Base-by-base conservation (phyloP, 2,797 vertebrate genomes). In the Poeciliopsis paucimaculata region DNA sequence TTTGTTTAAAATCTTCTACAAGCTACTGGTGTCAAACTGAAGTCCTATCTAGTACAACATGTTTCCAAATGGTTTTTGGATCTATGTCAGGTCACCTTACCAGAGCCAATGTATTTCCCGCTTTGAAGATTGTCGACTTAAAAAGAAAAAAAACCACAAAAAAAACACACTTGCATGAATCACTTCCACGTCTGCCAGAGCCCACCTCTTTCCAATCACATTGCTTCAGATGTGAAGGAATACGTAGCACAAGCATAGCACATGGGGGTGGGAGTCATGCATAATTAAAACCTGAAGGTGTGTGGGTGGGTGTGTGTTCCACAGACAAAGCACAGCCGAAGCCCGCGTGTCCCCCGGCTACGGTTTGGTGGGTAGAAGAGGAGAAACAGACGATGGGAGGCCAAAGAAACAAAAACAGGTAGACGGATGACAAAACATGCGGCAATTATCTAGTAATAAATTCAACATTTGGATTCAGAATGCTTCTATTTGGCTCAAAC, bases 281-380 rank as follows among this genome's bases (percentile, higher is more conserved):
- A 76, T 84, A 39, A 80, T 66, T 39, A 39, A 86, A 87, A 78
- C 77, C 66, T 70, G 34, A 36, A 49, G 53, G 78, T 72, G 80
- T 49, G 82, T 72, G 72, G 6, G 77, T 74, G 72, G 4, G 74
- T 73, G 72, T 45, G 83, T 81, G 41, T 73, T 86, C 80, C 43
- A 39, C 46, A 75, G 79, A 87, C 49, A 51, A 80, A 75, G 76
- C 82, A 62, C 68, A 10, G 70, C 6, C 84, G 77, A 84, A 81
- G 83, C 82, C 82, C 62, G 74, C 72, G 45, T 80, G 2, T 77
- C 91, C 86, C 13, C 78, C 0, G 72, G 88, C 84, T 78, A 78
- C 77, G 79, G 79, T 57, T 77, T 60, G 53, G 57, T 77, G 88
- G 82, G 79, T 88, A 60, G 74, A 64, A 55, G 72, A 68, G 8